Evolutionary conservation across 2,113 vertebrate species (phyloP), one percentile per base, ranked within the genome.

Genomic region (Ardeotis arabs): DNA sequence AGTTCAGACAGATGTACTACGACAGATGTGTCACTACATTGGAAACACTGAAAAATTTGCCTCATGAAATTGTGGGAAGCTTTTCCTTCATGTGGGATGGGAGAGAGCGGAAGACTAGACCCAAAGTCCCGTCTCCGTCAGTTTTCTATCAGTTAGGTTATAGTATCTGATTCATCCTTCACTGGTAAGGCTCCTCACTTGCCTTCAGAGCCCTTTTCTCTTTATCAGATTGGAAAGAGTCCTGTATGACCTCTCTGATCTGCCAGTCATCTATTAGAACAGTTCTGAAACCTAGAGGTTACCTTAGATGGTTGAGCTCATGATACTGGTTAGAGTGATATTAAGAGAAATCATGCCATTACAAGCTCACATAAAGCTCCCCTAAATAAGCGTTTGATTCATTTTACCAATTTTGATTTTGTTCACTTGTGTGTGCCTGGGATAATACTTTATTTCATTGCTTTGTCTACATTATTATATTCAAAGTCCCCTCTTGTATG

Each of bases 191-290:
- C 35, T 84, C 41, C 35, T 80, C 45, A 55, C 59, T 90, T 94
- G 62, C 69, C 93, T 87, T 87, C 87, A 77, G 89, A 89, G 25
- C 66, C 18, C 39, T 87, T 95, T 93, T 90, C 69, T 77, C 4
- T 70, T 84, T 84, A 82, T 89, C 89, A 81, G 90, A 55, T 95
- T 88, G 75, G 76, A 39, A 70, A 31, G 72, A 76, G 74, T 62
- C 79, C 60, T 84, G 37, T 69, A 6, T 90, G 92, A 95, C 64
- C 91, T 92, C 85, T 85, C 44, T 80, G 76, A 88, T 88, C 75
- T 93, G 64, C 47, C 66, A 63, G 1, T 87, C 77, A 64, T 78
- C 73, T 94, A 2, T 49, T 67, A 72, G 77, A 72, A 68, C 27
- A 59, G 22, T 39, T 89, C 33, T 56, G 73, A 75, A 50, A 59